Conservation (phyloP, 2,113 vertebrate species). For the Ondatra zibethicus region DNA sequence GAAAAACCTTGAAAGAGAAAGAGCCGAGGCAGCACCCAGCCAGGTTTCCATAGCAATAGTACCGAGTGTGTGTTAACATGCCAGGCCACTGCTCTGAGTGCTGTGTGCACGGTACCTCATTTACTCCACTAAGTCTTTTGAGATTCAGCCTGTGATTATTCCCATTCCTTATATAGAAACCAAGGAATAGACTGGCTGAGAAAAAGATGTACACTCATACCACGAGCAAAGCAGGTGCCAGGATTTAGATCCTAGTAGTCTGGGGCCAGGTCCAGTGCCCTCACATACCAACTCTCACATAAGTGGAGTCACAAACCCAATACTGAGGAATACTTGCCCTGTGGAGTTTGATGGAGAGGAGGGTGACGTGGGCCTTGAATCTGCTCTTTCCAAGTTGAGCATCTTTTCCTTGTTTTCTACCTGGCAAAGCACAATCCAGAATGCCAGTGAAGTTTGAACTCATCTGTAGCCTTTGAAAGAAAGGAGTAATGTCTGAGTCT, state of each 20-base stretch:
- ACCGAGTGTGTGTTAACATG: neutral
- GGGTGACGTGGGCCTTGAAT: neutral
- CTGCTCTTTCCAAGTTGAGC: neutral
- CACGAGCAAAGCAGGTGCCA: neutral
- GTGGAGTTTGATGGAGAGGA: no score
- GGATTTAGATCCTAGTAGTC: neutral
- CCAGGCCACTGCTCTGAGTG: neutral
- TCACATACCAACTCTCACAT: neutral
- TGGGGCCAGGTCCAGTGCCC: fast-evolving
- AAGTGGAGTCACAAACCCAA: neutral
- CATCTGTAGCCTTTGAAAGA: neutral
- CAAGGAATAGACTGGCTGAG: neutral
- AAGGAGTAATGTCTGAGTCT: neutral
- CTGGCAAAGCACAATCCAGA: neutral
- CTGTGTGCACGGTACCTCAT: neutral
- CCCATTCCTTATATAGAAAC: neutral
- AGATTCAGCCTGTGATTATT: neutral
- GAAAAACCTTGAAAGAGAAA: constrained; percentile 52
- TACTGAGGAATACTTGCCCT: neutral
- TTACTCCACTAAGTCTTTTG: neutral
- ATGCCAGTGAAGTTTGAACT: neutral
- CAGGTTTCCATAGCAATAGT: constrained; percentile 57
- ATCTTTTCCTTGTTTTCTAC: neutral
- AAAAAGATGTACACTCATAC: neutral
- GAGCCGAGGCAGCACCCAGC: constrained; percentile 13